These are phyloP conservation scores for Nemotelus nigrinus DNA, from an alignment of 2,888 invertebrate genomes.

Conservation along the genomic window DNA sequence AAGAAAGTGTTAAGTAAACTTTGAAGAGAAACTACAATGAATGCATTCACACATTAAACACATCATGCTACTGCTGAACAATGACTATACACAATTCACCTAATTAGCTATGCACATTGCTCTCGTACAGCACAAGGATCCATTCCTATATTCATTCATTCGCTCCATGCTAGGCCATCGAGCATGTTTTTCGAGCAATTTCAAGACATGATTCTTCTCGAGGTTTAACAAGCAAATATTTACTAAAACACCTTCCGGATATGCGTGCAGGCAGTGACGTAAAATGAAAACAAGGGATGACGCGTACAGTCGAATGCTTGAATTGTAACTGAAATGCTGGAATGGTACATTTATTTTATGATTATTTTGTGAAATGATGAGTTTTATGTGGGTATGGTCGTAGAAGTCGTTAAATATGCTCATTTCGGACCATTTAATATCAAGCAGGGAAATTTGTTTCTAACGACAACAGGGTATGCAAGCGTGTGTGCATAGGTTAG, in stretches of 20 bases:
- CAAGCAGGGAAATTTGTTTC: neutral
- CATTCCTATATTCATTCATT: neutral
- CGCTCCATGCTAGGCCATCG: neutral
- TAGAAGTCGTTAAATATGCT: neutral
- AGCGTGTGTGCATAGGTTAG: too few species aligned
- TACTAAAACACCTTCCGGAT: slow-evolving; percentile 37
- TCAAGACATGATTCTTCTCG: slow-evolving; percentile 1
- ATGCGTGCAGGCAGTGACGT: neutral
- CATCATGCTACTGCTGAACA: slow-evolving; percentile 9
- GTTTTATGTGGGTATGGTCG: neutral
- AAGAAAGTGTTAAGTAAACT: neutral
- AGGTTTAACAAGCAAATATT: slow-evolving; percentile 8
- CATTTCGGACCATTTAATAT: slow-evolving; percentile 1
- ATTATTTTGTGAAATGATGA: slow-evolving; percentile 30
- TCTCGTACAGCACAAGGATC: neutral
- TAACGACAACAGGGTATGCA: too few species aligned
- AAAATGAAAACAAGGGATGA: neutral
- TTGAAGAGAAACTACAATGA: neutral
- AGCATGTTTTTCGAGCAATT: neutral
- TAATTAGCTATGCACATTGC: slow-evolving; percentile 39
- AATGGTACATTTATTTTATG: slow-evolving; percentile 36
- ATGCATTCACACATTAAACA: slow-evolving; percentile 13
- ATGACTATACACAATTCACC: slow-evolving; percentile 11
- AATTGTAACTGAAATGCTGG: neutral
- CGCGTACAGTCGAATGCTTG: neutral